Evolutionary conservation across 2,888 invertebrate genomes (phyloP), one percentile per base, ranked within the genome.

Genomic region (Epinotia brunnichana): DNA sequence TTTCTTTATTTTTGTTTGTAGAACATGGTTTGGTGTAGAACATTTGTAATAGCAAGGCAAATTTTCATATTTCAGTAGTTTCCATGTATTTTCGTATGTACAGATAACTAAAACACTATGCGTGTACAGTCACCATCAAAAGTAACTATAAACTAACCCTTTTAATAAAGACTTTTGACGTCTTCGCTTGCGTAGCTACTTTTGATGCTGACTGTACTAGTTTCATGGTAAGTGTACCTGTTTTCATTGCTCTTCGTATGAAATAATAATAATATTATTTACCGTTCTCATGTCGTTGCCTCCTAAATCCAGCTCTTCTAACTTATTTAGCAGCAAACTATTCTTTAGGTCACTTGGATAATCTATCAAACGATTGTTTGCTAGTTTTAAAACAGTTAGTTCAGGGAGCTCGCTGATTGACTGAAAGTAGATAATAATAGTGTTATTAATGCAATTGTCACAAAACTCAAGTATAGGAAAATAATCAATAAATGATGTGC

Each of bases 281-380:
- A 92, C 92, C 82, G 88, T 86, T 85, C 90, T 86, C 83, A 92
- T 90, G 66, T 92, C 91, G 76, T 94, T 94, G 74, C 90, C 90
- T 74, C 91, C 89, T 68, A 94, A 84, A 77, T 94, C 89, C 29
- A 94, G 78, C 77, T 90, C 89, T 80, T 88, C 82, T 70, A 94
- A 80, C 76, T 91, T 88, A 13, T 83, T 88, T 70, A 87, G 77
- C 24, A 82, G 83, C 69, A 90, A 89, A 82, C 87, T 85, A 74
- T 89, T 93, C 77, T 89, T 90, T 73, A 92, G 84, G 77, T 94
- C 93, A 74, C 86, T 85, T 0, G 93, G 91, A 75, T 91, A 90
- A 69, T 90, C 88, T 54, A 89, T 83, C 24, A 94, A 79, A 39
- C 90, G 83, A 77, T 94, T 94, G 76, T 91, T 90, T 24, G 83